A percentile compares a stretch with the other conserved stretches of the same genome.
phyloP scores from a whole-genome alignment of 2,113 vertebrate species.

The Odobenus rosmarus region DNA sequence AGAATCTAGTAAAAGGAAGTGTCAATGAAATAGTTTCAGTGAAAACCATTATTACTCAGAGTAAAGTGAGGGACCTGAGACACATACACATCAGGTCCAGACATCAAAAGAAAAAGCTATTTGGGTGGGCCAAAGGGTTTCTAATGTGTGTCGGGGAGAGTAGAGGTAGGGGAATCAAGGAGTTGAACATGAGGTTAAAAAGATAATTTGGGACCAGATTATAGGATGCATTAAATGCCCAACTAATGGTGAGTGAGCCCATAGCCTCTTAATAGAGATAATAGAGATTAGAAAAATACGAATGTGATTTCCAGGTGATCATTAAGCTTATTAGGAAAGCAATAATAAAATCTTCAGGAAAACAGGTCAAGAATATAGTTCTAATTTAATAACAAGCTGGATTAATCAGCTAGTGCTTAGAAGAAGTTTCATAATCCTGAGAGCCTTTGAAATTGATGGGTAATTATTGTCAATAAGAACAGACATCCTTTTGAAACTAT shows the following conservation, averaged over 20 bases:
- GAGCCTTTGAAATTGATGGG: conserved; percentile 78
- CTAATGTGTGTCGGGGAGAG: accelerated
- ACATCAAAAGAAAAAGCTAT: not conserved
- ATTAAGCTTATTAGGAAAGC: conserved; percentile 75
- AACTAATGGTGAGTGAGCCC: not conserved
- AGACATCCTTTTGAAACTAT: conserved; percentile 79
- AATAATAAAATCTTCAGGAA: conserved; percentile 76
- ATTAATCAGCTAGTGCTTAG: conserved; percentile 71
- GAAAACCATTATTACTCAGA: not conserved
- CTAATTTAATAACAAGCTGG: conserved; percentile 77
- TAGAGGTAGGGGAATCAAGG: not conserved
- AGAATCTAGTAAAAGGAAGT: not conserved
- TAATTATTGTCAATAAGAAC: conserved; percentile 79
- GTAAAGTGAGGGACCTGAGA: not conserved
- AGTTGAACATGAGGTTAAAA: not conserved
- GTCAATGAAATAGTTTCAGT: not conserved
- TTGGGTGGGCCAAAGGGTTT: not conserved
- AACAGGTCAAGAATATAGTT: conserved; percentile 73
- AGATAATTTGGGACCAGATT: not conserved
- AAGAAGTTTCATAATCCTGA: conserved; percentile 71
- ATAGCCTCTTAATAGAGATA: conserved; percentile 17
- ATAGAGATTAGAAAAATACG: conserved; percentile 55
- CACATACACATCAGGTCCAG: accelerated
- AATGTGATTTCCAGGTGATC: conserved; percentile 70
- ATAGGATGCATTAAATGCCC: not conserved